These are phyloP conservation scores for Caenorhabditis plicata DNA, from an alignment of 2,888 invertebrate genomes.

Conservation along the genomic window DNA sequence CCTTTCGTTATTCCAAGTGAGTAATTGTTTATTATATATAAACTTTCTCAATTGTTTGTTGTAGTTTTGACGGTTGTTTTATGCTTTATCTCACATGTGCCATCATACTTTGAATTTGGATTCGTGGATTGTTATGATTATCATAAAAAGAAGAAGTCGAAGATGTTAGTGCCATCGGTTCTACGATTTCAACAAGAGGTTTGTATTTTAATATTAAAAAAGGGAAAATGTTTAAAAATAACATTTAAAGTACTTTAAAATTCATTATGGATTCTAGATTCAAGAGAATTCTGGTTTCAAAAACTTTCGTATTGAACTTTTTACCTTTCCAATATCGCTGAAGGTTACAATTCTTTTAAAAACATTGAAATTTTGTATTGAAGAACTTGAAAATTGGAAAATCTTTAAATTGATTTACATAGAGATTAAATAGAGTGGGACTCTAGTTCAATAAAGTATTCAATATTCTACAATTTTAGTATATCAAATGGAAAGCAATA, in stretches of 20 bases:
- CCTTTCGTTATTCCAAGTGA: constrained; percentile 22
- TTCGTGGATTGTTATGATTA: constrained; percentile 9
- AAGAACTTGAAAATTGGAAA: too few relatives aligned
- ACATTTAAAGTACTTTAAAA: background rate
- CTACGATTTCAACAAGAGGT: constrained; percentile 7
- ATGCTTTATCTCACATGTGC: constrained; percentile 13
- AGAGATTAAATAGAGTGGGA: too few relatives aligned
- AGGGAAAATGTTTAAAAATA: background rate
- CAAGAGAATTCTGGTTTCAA: too few relatives aligned
- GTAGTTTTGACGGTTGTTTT: constrained; percentile 13
- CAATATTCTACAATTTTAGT: constrained; percentile 18
- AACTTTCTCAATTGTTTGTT: background rate
- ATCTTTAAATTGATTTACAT: too few relatives aligned
- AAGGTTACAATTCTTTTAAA: background rate
- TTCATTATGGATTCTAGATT: background rate
- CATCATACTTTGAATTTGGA: constrained; percentile 20
- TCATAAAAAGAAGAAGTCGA: background rate
- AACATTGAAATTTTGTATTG: background rate
- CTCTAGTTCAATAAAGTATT: too few relatives aligned
- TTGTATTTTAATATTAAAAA: background rate
- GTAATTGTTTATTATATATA: background rate
- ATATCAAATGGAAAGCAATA: constrained; percentile 10
- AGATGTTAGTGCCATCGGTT: constrained; percentile 4
- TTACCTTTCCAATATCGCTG: background rate
- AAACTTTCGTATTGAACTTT: background rate